phyloP scores from a whole-genome alignment of 2,797 vertebrate genomes.

The Pterois miles region DNA sequence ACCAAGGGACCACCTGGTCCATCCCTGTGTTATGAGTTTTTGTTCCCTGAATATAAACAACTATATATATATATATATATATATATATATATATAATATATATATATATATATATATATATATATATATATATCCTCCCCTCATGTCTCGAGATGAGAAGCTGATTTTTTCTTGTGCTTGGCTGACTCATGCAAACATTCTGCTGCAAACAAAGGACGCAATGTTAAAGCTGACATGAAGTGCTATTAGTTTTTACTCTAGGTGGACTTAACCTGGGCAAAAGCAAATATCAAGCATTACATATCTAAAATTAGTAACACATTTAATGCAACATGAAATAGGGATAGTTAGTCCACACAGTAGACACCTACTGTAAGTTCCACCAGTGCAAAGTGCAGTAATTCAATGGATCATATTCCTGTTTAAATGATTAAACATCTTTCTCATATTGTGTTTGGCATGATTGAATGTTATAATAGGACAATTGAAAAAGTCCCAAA shows the following conservation, averaged over 20 bases:
- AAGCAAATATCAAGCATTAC: conserved; percentile 33
- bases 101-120: no score
- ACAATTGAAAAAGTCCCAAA: conserved; percentile 45
- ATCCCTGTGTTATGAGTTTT: conserved; percentile 73
- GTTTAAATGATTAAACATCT: conserved; percentile 38
- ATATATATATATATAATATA: no score
- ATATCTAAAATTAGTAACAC: conserved; percentile 35
- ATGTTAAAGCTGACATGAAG: conserved; percentile 59
- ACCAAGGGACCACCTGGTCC: conserved; percentile 65
- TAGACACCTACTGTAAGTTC: conserved; percentile 43
- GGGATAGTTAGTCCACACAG: conserved; percentile 36
- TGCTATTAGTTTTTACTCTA: conserved; percentile 23
- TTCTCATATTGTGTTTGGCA: conserved; percentile 45
- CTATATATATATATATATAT: conserved; percentile 23
- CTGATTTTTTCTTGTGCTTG: conserved; percentile 63
- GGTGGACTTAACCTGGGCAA: conserved; percentile 31
- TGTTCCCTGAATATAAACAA: conserved; percentile 74
- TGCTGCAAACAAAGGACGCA: conserved; percentile 52
- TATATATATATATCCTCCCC: conserved; percentile 20
- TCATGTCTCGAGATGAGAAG: conserved; percentile 54
- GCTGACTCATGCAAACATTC: conserved; percentile 70
- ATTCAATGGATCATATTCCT: conserved; percentile 42
- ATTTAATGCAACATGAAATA: conserved; percentile 41
- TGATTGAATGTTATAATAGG: conserved; percentile 46
- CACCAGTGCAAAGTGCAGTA: conserved; percentile 69